Base-by-base conservation (phyloP, 2,113 vertebrate species). In the Phaethon lepturus region DNA sequence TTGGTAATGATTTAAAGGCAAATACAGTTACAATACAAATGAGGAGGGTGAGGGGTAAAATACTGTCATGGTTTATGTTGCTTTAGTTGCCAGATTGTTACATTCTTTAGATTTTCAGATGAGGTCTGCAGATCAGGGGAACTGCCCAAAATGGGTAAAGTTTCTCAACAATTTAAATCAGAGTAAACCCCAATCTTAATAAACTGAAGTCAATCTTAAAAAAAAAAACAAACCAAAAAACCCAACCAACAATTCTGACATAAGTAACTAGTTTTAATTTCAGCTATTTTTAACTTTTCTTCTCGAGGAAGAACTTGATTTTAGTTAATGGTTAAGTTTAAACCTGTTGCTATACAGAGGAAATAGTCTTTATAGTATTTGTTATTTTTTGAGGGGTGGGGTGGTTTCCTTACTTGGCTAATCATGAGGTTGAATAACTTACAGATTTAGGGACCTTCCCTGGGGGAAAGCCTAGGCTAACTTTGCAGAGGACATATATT, bases 341-440 rank as follows among this genome's bases (percentile, higher is more conserved):
- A 92, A 71, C 16, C 10, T 72, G 6, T 75, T 87, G 20, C 17
- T 92, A 29, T n/a, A 49, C 29, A 50, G 17, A 63, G 11, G 86
- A 72, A 78, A 64, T 60, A 78, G 2, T 53, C 49, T 49, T 79
- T 58, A 17, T 4, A 73, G 8, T 64, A 19, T 45, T 58, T 28
- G 8, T 55, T 44, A 5, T 0, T 0, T 3, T 20, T 85, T 13
- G 1, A 1, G 3, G 23, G 7, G 7, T 49, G 19, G 16, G 3
- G 16, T 76, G 8, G 13, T 86, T 91, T 47, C 2, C 18, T 86
- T 79, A 6, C 14, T 82, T 78, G 62, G 16, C 4, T 88, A 88
- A 52, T 74, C 29, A 35, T 23, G 17, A 62, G 19, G 13, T 63
- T 71, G 18, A 71, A 26, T 86, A 50, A 64, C 10, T 29, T 66